Percentiles rank a stretch among this genome's conserved stretches.
These are phyloP conservation scores for Pherbina coryleti DNA, from an alignment of 2,888 invertebrate genomes.

Conservation along the genomic window DNA sequence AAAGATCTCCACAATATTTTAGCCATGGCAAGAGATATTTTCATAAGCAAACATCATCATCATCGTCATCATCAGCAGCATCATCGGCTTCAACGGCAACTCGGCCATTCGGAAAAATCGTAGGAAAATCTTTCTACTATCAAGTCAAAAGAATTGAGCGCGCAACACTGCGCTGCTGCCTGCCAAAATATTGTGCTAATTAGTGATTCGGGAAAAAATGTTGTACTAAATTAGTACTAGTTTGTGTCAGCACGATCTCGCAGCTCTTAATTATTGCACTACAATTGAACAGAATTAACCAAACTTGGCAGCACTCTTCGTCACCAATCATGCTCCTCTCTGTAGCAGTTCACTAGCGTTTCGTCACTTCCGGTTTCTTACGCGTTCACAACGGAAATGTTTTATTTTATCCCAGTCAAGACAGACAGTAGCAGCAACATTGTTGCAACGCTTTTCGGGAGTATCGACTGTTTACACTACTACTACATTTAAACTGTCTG, in stretches of 20 bases:
- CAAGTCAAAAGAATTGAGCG: constrained; percentile 3
- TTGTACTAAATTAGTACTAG: neutral
- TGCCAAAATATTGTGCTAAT: neutral
- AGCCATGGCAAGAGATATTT: constrained; percentile 19
- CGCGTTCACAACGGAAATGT: constrained; percentile 51
- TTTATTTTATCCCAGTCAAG: constrained; percentile 40
- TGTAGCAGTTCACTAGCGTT: neutral
- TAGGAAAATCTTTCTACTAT: constrained; percentile 24
- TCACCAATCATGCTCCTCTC: neutral
- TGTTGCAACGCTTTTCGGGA: neutral
- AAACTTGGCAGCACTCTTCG: neutral
- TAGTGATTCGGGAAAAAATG: neutral
- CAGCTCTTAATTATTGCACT: neutral
- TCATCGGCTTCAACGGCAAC: constrained; percentile 8
- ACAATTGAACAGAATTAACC: neutral
- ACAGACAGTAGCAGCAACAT: neutral
- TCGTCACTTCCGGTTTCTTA: constrained; percentile 49
- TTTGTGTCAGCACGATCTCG: constrained; percentile 5
- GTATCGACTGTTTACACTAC: neutral
- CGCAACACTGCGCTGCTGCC: neutral
- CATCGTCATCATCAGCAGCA: constrained; percentile 3
- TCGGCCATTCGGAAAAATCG: constrained; percentile 17
- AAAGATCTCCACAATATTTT: constrained; percentile 35
- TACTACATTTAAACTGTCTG: neutral
- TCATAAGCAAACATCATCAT: neutral